Percentiles rank a stretch among this genome's conserved stretches.
phyloP scores from a whole-genome alignment of 2,797 vertebrate genomes.

The Galago senegalensis region DNA sequence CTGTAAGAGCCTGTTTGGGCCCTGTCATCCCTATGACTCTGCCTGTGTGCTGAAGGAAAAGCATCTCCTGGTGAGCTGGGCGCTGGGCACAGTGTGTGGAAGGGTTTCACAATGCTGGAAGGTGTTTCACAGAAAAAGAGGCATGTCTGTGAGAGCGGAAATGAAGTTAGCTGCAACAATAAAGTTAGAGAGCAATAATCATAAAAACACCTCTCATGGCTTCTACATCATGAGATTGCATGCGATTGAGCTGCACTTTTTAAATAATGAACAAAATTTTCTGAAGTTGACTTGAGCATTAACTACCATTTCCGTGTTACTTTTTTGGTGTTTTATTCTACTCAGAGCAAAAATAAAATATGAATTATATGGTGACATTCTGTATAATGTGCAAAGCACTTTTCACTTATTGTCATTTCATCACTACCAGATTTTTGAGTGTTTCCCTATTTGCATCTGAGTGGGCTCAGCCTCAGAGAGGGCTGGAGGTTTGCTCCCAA shows the following conservation, averaged over 20 bases:
- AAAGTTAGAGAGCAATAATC: neutral
- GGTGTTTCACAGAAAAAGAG: neutral
- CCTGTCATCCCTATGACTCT: neutral
- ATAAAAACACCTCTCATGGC: neutral
- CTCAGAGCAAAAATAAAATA: neutral
- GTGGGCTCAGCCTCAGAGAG: neutral
- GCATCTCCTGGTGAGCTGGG: neutral
- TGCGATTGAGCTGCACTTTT: neutral
- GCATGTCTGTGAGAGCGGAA: neutral
- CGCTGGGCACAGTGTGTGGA: neutral
- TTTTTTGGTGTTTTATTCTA: neutral
- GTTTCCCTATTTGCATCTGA: neutral
- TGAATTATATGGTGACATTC: neutral
- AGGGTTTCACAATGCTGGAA: conserved; percentile 22
- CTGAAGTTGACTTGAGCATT: neutral
- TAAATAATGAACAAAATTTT: neutral
- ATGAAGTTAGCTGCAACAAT: neutral
- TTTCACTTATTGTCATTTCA: neutral
- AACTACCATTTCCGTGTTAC: neutral
- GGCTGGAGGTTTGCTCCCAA: neutral
- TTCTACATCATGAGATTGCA: neutral
- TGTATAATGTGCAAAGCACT: neutral
- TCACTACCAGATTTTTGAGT: neutral
- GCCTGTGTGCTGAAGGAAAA: neutral
- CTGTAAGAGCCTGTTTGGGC: neutral